Evolutionary conservation across 2,797 vertebrate genomes (phyloP), one percentile per base, ranked within the genome.

Genomic region (Saguinus oedipus): DNA sequence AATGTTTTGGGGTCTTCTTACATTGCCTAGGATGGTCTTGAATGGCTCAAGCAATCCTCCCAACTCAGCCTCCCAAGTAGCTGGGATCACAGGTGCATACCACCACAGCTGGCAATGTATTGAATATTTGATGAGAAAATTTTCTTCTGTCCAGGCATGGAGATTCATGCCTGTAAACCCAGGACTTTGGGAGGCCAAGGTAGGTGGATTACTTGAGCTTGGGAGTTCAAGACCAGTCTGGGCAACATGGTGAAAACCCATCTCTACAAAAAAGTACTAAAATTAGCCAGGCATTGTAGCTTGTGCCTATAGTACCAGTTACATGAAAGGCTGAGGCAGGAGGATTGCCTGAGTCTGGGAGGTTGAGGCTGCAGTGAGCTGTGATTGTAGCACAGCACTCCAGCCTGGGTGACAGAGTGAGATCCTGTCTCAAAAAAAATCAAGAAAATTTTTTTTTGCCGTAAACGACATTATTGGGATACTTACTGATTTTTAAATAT

Each of bases 401-500:
- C 22, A 80, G 33, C 48, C 20, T 80, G 48, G 20, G 48, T 50
- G 48, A 50, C 19, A 53, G 48, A 80, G 33, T 24, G 33, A 80
- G 48, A 80, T 12, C 20, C 78, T 53, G 22, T 36, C n/a, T 80
- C 12, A 70, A 70, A 70, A 36, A 78, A 76, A 76, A 44, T 10
- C 8, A 59, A 44, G 86, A 95, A 53, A 1, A 4, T 0, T 1
- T 0, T 14, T 24, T 42, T 83, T 94, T 74, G 9, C 10, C 48
- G 4, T 48, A 88, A 95, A 80, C 46, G 50, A 86, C 80, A 78
- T 90, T 91, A 88, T 93, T 68, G 53, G 20, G 19, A 42, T 53
- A 82, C n/a, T 92, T 93, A 64, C 42, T 88, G 22, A 75, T 79
- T 27, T 84, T 76, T 91, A 80, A 91, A 76, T 93, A 85, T 82